Evolutionary conservation across 2,113 vertebrate genomes (phyloP).

Genomic region (Pseudonaja textilis): DNA sequence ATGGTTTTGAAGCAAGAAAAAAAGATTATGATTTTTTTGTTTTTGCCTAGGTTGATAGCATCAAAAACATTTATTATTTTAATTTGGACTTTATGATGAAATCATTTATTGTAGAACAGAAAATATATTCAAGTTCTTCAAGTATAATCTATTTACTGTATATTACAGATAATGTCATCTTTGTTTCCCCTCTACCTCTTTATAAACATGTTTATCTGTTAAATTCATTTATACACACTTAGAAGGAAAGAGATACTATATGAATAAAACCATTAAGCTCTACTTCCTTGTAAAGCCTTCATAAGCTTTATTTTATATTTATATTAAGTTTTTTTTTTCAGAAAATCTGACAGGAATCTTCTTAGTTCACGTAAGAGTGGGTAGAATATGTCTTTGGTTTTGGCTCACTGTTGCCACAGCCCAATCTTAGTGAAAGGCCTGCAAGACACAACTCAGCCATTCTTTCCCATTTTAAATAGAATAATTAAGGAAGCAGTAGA

Average conservation of each 20-base stretch:
- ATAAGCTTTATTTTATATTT: not conserved
- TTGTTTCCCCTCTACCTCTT: not conserved
- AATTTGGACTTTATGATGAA: not conserved
- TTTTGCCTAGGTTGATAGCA: not conserved
- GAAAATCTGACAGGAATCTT: not conserved
- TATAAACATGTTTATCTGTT: not conserved
- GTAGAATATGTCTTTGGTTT: not conserved
- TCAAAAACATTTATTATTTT: not conserved
- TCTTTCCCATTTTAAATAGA: not conserved
- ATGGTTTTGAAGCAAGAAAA: not conserved
- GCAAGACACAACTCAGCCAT: not conserved
- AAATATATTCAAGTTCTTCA: not conserved
- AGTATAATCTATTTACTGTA: not conserved
- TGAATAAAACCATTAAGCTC: not conserved
- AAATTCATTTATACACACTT: not conserved
- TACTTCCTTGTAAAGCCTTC: not conserved
- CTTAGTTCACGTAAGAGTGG: not conserved
- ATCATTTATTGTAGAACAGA: not conserved
- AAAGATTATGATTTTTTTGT: not conserved
- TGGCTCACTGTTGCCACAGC: not conserved
- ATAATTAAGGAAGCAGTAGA: not conserved
- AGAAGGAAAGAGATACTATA: not conserved
- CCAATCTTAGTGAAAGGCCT: not conserved
- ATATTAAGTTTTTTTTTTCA: not conserved
- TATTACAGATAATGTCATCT: not conserved